These are phyloP conservation scores for Drosophila lutescens DNA, from an alignment of 2,888 invertebrate genomes.

Conservation along the genomic window DNA sequence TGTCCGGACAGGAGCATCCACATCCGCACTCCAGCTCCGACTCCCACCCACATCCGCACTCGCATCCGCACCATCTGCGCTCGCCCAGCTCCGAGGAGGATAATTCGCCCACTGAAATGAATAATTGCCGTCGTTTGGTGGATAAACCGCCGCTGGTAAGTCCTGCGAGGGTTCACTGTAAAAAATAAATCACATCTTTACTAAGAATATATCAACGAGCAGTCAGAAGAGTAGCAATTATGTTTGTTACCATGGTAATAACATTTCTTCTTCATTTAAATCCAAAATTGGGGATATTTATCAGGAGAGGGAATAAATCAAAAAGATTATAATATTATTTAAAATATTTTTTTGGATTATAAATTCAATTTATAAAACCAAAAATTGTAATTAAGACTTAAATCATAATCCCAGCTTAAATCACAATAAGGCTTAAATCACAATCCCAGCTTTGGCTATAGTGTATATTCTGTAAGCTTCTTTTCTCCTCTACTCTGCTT, in stretches of 20 bases:
- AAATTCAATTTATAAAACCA: too few species aligned
- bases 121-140: constrained; percentile 92
- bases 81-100: constrained; percentile 92
- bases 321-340: not conserved
- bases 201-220: not conserved
- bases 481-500: not conserved
- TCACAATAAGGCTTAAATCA: too few species aligned
- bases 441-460: too few species aligned
- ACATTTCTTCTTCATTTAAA: too few species aligned
- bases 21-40: constrained; percentile 49
- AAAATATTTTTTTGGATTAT: too few species aligned
- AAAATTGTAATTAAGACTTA: not conserved
- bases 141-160: constrained; percentile 91
- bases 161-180: constrained; percentile 22
- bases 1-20: constrained; percentile 36
- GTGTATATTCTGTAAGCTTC: not conserved
- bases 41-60: constrained; percentile 47
- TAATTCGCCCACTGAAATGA: constrained; percentile 94
- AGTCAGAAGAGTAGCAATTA: too few species aligned
- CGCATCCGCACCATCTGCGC: constrained; percentile 72
- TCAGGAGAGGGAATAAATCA: too few species aligned
- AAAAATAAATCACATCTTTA: not conserved
- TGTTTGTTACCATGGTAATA: too few species aligned
- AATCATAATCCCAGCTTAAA: not conserved
- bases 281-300: too few species aligned